phyloP scores from a whole-genome alignment of 2,797 vertebrate genomes.

The Gymnodraco acuticeps region DNA sequence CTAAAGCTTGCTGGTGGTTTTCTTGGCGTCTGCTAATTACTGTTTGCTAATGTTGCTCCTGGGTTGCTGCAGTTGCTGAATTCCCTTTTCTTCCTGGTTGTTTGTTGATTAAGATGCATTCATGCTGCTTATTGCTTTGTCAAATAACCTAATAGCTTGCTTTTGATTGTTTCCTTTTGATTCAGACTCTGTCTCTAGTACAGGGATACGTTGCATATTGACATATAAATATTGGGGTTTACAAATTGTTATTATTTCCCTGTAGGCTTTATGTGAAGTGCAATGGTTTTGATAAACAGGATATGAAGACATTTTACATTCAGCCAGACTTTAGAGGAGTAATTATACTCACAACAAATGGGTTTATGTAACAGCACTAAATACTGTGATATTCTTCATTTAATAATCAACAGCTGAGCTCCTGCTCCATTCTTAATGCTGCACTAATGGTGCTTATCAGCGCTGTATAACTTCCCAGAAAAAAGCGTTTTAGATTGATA shows the following conservation, averaged over 20 bases:
- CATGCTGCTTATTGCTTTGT: not conserved
- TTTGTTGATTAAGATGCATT: not conserved
- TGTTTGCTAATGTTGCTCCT: not conserved
- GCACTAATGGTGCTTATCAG: not conserved
- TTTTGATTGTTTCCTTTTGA: not conserved
- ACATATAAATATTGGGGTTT: not conserved
- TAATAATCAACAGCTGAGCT: slow-evolving; percentile 2
- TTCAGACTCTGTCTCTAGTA: not conserved
- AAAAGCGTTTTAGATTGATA: too few species aligned
- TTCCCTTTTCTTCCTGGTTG: too few species aligned
- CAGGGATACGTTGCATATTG: too few species aligned
- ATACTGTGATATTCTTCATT: not conserved
- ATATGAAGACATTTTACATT: not conserved
- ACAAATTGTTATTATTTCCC: not conserved
- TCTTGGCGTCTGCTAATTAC: not conserved
- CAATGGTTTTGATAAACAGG: too few species aligned
- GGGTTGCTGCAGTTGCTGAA: not conserved
- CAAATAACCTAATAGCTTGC: not conserved
- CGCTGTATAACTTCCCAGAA: too few species aligned
- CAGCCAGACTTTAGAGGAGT: not conserved
- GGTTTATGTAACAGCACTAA: not conserved
- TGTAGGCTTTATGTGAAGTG: not conserved
- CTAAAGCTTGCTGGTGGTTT: not conserved
- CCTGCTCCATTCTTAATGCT: not conserved
- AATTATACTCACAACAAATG: not conserved